A percentile compares a stretch with the other conserved stretches of the same genome.
These are phyloP conservation scores for Sebastolobus altivelis DNA, from an alignment of 2,797 vertebrate genomes.

Conservation along the genomic window DNA sequence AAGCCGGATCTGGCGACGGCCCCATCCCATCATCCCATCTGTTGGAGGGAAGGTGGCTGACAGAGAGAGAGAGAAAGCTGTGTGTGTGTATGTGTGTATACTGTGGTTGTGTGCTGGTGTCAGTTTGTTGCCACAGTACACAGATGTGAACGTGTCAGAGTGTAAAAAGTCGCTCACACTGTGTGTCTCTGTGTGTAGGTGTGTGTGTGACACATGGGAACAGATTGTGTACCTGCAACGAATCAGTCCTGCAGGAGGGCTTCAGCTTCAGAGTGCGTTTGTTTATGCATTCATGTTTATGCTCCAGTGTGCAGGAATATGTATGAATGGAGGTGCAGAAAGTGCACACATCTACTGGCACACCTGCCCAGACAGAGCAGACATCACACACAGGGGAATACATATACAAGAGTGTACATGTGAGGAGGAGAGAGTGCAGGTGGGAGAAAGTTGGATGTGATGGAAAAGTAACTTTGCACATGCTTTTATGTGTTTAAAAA, in stretches of 20 bases:
- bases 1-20: slow-evolving; percentile 11
- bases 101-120: slow-evolving; percentile 12
- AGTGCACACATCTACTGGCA: background rate
- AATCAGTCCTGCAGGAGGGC: slow-evolving; percentile 4
- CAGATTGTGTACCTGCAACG: slow-evolving; percentile 4
- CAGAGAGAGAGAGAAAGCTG: slow-evolving; percentile 3
- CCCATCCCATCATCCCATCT: slow-evolving; percentile 54
- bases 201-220: background rate
- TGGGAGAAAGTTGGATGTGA: background rate
- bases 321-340: background rate
- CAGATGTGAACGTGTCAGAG: slow-evolving; percentile 32
- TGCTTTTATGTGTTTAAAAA: background rate
- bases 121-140: background rate
- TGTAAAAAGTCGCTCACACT: slow-evolving; percentile 10
- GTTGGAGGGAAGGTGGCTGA: slow-evolving; percentile 35
- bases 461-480: background rate
- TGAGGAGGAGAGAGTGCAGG: background rate
- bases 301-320: background rate
- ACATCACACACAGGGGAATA: background rate
- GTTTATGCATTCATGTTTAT: background rate
- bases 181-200: background rate
- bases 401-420: background rate
- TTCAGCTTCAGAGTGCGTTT: background rate
- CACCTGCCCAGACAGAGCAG: background rate
- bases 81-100: slow-evolving; percentile 15